These are phyloP conservation scores for Thymelicus lineola DNA, from an alignment of 2,888 invertebrate genomes.

Conservation along the genomic window DNA sequence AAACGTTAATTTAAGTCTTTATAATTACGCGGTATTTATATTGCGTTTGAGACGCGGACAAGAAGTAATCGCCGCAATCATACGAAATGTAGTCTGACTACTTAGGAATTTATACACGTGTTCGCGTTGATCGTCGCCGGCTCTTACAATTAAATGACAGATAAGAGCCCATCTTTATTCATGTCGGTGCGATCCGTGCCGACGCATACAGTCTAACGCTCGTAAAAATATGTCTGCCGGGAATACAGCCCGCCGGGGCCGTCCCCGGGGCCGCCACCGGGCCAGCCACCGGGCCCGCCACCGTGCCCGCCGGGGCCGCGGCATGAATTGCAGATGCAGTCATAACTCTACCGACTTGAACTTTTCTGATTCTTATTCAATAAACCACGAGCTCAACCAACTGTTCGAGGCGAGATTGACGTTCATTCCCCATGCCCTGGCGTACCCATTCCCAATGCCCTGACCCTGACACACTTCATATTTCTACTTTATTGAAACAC, in stretches of 20 bases:
- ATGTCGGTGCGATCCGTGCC: constrained; percentile 49
- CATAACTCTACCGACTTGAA: neutral
- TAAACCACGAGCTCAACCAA: neutral
- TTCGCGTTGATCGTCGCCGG: constrained; percentile 31
- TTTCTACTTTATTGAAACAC: too few relatives aligned
- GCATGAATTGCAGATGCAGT: constrained; percentile 33
- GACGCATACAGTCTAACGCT: constrained; percentile 47
- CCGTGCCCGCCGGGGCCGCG: neutral
- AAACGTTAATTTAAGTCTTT: constrained; percentile 34
- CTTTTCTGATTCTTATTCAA: constrained; percentile 9
- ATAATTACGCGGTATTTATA: constrained; percentile 38
- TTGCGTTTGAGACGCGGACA: constrained; percentile 40
- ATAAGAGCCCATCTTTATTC: constrained; percentile 50
- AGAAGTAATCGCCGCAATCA: constrained; percentile 44
- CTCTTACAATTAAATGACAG: constrained; percentile 40
- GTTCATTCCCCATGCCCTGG: too few relatives aligned
- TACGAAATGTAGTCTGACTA: constrained; percentile 41
- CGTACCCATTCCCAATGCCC: too few relatives aligned
- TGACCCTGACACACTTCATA: too few relatives aligned
- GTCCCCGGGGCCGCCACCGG: too few relatives aligned
- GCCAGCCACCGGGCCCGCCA: too few relatives aligned
- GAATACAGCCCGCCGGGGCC: neutral
- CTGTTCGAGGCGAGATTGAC: neutral
- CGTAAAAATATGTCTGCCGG: constrained; percentile 28
- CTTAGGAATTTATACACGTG: constrained; percentile 40